Conservation (phyloP, 2,797 vertebrate species). For the Enteromius thamalakanensis region DNA sequence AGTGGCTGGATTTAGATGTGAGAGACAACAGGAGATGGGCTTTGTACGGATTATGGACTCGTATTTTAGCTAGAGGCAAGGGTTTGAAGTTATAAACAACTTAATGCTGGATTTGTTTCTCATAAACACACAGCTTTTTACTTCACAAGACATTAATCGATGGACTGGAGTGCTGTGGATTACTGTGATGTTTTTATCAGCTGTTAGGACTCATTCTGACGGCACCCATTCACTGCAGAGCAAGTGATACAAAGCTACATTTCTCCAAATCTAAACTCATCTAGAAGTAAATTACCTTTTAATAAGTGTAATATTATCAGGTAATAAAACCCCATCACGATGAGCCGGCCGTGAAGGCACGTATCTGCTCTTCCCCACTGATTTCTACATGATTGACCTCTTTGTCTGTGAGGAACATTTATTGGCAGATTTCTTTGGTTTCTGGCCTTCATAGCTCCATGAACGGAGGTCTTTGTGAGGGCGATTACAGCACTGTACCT, state of each 20-base stretch:
- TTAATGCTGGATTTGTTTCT: background rate
- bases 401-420: conserved; percentile 12
- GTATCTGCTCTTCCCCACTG: background rate
- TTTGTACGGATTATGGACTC: background rate
- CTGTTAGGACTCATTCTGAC: background rate
- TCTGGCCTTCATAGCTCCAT: conserved; percentile 1
- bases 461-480: conserved; percentile 27
- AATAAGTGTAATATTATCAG: background rate
- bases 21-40: too few relatives aligned
- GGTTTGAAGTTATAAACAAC: background rate
- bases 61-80: background rate
- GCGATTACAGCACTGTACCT: conserved; percentile 2
- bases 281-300: background rate
- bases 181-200: background rate
- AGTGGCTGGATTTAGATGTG: background rate
- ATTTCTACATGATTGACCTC: conserved; percentile 35
- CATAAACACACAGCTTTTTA: background rate
- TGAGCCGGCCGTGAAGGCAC: background rate
- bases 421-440: conserved; percentile 3
- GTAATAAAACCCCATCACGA: background rate
- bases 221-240: background rate
- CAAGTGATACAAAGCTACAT: background rate
- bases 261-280: background rate
- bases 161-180: background rate
- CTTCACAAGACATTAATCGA: background rate